Evolutionary conservation across 2,888 invertebrate genomes (phyloP).

Genomic region (Cerastis leucographa): DNA sequence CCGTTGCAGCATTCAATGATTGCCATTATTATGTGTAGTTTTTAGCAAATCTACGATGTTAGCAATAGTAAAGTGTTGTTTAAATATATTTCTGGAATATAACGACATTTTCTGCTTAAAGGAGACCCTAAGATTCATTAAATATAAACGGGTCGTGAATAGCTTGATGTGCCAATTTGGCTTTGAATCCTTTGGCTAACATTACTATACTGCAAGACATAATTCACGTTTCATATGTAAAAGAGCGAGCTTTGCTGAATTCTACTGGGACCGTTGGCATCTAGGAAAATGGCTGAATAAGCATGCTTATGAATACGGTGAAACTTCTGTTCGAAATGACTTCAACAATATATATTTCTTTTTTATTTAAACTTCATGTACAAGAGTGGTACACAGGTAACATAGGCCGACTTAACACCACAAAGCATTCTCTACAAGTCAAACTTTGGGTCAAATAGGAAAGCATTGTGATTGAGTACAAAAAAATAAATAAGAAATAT

Average conservation of each 20-base stretch:
- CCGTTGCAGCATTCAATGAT: not conserved
- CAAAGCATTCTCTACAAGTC: too few species aligned
- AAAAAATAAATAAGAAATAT: too few species aligned
- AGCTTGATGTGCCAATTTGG: slow-evolving; percentile 59
- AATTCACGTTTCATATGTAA: slow-evolving; percentile 47
- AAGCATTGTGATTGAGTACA: too few species aligned
- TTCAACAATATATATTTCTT: not conserved
- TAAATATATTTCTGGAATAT: not conserved
- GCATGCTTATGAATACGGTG: not conserved
- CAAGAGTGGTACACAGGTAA: too few species aligned
- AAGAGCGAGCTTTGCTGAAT: slow-evolving; percentile 34
- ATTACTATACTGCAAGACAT: slow-evolving; percentile 17
- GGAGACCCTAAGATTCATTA: not conserved
- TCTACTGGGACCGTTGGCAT: slow-evolving; percentile 21
- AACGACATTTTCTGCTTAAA: not conserved
- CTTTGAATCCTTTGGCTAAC: slow-evolving; percentile 58
- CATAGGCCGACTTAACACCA: too few species aligned
- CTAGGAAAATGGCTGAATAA: slow-evolving; percentile 10
- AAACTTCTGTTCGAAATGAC: not conserved
- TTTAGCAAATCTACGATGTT: not conserved
- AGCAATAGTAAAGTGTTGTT: not conserved
- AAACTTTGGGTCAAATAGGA: too few species aligned
- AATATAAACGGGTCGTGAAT: slow-evolving; percentile 35
- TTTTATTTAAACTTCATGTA: too few species aligned
- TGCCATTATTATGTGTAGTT: not conserved